Evolutionary conservation across 2,888 invertebrate species (phyloP), one percentile per base, ranked within the genome.

Genomic region (Sclerodermus sp.): DNA sequence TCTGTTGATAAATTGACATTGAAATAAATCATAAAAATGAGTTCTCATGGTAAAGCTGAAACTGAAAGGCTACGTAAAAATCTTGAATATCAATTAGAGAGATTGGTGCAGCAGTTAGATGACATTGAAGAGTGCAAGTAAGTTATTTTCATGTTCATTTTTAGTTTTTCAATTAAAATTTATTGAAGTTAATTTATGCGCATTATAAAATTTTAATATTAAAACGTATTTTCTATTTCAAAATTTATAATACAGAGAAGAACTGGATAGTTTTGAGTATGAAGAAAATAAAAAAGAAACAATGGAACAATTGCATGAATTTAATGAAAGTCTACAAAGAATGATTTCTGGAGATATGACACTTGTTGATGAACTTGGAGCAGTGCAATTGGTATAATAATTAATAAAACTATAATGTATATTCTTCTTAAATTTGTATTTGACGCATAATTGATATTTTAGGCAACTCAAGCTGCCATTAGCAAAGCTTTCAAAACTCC

Each of bases 381-480:
- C 85, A 10, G 84, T 88, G 78, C 87, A 87, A 73, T 70, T 86
- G 77, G 87, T 87, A 79, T 32, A 42, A 14, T 38, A 42, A 34
- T 40, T 31, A 37, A 30, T 15, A 15, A 30, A 15, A 45, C 46
- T 6, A 34, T 13, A 29, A 6, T 12, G 37, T 18, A 38, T 18
- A 31, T 32, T 37, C 42, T 17, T 36, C 13, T 40, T 15, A 29
- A 23, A 37, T 23, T 36, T 36, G 5, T 31, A 34, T 12, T 6
- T 17, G 8, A 23, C 23, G 4, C 8, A 23, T 15, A 41, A 18
- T 36, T 16, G 43, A 31, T 29, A 15, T 18, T 74, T 47, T 64
- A 87, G 87, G 87, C 88, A 2, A 87, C 87, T 23, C 86, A 85
- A 76, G 87, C 87, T 57, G 88, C 89, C 9, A 88, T 90, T 44